Evolutionary conservation across 2,888 invertebrate genomes (phyloP).

Genomic region (Acanthosepion esculentum): DNA sequence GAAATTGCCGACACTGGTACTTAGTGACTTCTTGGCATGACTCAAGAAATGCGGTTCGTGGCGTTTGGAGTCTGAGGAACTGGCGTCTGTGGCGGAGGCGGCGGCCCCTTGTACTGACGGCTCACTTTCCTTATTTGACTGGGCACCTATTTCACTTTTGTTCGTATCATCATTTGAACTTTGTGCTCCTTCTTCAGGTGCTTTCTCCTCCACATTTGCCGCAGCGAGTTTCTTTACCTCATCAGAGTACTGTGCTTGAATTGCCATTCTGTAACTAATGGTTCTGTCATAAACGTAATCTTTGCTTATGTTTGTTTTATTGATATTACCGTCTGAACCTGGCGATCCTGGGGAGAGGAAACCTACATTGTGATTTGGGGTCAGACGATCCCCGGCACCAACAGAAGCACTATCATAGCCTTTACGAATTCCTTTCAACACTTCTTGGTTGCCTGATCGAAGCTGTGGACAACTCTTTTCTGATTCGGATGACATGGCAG

Average conservation of each 20-base stretch:
- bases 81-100: constrained; percentile 45
- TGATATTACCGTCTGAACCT: constrained; percentile 45
- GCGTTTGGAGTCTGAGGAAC: constrained; percentile 53
- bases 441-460: constrained; percentile 3
- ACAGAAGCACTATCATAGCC: constrained; percentile 10
- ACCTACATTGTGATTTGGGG: constrained; percentile 49
- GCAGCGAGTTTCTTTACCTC: constrained; percentile 58
- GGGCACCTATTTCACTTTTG: constrained; percentile 49
- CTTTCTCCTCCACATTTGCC: constrained; percentile 53
- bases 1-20: constrained; percentile 70
- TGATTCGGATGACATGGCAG: constrained; percentile 50
- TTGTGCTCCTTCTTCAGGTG: constrained; percentile 50
- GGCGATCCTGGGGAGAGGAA: constrained; percentile 47
- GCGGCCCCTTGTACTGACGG: neutral
- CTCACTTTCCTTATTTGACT: constrained; percentile 37
- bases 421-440: constrained; percentile 24
- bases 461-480: constrained; percentile 47
- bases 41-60: constrained; percentile 58
- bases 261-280: constrained; percentile 64
- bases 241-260: constrained; percentile 61
- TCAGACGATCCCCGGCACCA: constrained; percentile 25
- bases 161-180: constrained; percentile 51
- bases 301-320: constrained; percentile 56
- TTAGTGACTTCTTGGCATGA: constrained; percentile 66
- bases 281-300: constrained; percentile 66